Evolutionary conservation across 2,797 vertebrate genomes (phyloP).

Genomic region (Agapornis canus): DNA sequence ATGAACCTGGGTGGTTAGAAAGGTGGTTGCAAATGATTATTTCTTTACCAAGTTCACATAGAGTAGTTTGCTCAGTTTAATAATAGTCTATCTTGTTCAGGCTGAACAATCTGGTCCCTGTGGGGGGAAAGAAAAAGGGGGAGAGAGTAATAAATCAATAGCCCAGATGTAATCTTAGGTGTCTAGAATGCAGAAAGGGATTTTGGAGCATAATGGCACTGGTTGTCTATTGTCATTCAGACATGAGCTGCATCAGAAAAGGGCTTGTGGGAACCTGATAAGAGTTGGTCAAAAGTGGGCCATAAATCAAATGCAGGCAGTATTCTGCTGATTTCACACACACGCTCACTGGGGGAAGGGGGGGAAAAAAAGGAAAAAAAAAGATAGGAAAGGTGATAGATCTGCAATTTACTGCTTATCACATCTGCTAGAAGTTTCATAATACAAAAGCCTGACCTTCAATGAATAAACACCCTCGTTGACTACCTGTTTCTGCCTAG

Average conservation of each 20-base stretch:
- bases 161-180: slow-evolving; percentile 95
- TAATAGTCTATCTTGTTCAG: slow-evolving; percentile 81
- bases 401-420: slow-evolving; percentile 91
- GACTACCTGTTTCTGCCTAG: slow-evolving; percentile 70
- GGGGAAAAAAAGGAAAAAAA: neutral
- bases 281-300: slow-evolving; percentile 90
- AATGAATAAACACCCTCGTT: slow-evolving; percentile 82
- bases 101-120: slow-evolving; percentile 87
- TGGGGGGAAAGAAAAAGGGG: slow-evolving; percentile 1
- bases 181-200: slow-evolving; percentile 92
- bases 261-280: slow-evolving; percentile 94
- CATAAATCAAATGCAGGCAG: slow-evolving; percentile 92
- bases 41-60: slow-evolving; percentile 79
- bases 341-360: slow-evolving; percentile 24
- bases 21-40: slow-evolving; percentile 76
- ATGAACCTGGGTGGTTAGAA: slow-evolving; percentile 67
- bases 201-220: slow-evolving; percentile 90
- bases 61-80: slow-evolving; percentile 81
- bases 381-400: slow-evolving; percentile 77
- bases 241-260: slow-evolving; percentile 89
- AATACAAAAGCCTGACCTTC: slow-evolving; percentile 90
- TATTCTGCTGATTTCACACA: slow-evolving; percentile 87
- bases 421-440: slow-evolving; percentile 88
- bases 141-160: slow-evolving; percentile 90
- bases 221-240: slow-evolving; percentile 97